These are phyloP conservation scores for Dasysyrphus tricinctus DNA, from an alignment of 2,888 invertebrate genomes.

Conservation along the genomic window DNA sequence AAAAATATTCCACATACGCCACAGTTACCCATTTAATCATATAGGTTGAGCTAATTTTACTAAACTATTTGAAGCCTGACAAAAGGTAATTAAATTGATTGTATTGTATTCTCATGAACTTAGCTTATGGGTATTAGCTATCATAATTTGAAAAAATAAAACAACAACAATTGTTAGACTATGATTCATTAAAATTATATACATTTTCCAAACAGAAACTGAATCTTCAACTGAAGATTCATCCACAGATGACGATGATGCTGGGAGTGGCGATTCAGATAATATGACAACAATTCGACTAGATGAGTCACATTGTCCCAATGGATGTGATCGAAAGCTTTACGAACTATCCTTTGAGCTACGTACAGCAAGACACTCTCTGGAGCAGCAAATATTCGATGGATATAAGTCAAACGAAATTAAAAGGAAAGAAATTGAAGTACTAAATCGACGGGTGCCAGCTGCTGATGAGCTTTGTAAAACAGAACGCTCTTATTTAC, in stretches of 20 bases:
- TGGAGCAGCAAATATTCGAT: slow-evolving; percentile 87
- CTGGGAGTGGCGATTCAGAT: slow-evolving; percentile 86
- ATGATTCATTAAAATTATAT: not conserved
- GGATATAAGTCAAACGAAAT: slow-evolving; percentile 85
- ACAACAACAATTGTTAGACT: slow-evolving; percentile 13
- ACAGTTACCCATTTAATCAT: slow-evolving; percentile 78
- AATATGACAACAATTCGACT: slow-evolving; percentile 88
- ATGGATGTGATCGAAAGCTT: slow-evolving; percentile 88
- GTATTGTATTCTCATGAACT: too few species aligned
- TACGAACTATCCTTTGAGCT: slow-evolving; percentile 88
- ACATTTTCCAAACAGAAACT: slow-evolving; percentile 79
- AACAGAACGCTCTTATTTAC: slow-evolving; percentile 85
- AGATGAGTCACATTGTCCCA: slow-evolving; percentile 89
- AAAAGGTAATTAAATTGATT: too few species aligned
- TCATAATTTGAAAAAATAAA: too few species aligned
- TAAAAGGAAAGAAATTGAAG: slow-evolving; percentile 86
- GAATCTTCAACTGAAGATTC: slow-evolving; percentile 86
- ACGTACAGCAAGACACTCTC: slow-evolving; percentile 85
- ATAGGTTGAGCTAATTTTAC: too few species aligned
- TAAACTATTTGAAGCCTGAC: too few species aligned
- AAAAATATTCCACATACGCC: slow-evolving; percentile 1
- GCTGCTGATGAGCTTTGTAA: slow-evolving; percentile 85
- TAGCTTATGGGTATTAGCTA: too few species aligned
- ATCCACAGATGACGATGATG: slow-evolving; percentile 85
- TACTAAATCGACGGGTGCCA: slow-evolving; percentile 85